Percentiles rank a stretch among this genome's conserved stretches.
Evolutionary conservation across 2,888 invertebrate species (phyloP).

Genomic region (Dysmachus trigonus): DNA sequence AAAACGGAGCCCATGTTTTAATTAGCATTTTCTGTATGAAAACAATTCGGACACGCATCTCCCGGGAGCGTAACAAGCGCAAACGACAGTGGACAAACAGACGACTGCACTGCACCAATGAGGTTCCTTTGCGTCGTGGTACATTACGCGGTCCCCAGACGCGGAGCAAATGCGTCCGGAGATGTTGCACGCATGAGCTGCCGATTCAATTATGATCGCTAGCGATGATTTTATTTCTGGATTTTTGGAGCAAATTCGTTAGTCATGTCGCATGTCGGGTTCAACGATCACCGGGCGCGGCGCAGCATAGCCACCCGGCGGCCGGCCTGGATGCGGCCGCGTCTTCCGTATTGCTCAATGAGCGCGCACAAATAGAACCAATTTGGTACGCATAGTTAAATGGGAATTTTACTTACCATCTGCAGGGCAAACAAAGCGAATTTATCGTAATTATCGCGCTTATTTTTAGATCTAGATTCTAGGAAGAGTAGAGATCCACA

Average conservation of each 20-base stretch:
- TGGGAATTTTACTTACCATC: constrained; percentile 5
- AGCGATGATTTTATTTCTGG: constrained; percentile 37
- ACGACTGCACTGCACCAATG: background rate
- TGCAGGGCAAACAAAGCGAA: constrained; percentile 20
- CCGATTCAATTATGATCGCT: constrained; percentile 33
- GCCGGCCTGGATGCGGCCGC: background rate
- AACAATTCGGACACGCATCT: constrained; percentile 10
- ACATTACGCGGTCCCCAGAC: too few relatives aligned
- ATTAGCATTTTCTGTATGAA: constrained; percentile 18
- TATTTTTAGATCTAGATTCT: background rate
- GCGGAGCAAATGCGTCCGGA: background rate
- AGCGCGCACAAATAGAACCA: constrained; percentile 25
- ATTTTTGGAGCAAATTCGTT: constrained; percentile 37
- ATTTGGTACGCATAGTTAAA: constrained; percentile 13
- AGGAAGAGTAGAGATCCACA: background rate
- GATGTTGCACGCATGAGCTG: background rate
- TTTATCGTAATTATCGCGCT: constrained; percentile 24
- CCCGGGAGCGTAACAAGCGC: background rate
- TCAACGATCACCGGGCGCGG: background rate
- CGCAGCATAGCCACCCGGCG: background rate
- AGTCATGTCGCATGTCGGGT: constrained; percentile 20
- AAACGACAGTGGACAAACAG: background rate
- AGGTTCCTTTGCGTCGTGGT: background rate
- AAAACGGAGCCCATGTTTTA: background rate
- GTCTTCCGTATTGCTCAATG: constrained; percentile 34